A percentile compares a stretch with the other conserved stretches of the same genome.
phyloP scores from a whole-genome alignment of 2,888 invertebrate species.

The Dasysyrphus tricinctus region DNA sequence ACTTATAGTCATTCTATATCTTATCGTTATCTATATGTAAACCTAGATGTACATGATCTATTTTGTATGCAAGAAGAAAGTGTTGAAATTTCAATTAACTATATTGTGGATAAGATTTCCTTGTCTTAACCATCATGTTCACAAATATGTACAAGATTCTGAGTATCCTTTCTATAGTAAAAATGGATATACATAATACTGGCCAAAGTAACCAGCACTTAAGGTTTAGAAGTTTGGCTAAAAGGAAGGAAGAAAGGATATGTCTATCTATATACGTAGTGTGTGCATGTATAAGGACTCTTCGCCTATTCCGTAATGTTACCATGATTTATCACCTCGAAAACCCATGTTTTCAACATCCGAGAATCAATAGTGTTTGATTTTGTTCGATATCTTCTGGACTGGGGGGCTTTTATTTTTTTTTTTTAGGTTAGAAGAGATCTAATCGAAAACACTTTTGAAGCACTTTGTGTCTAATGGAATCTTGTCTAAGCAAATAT shows the following conservation, averaged over 20 bases:
- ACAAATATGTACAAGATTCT: constrained; percentile 42
- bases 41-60: not conserved
- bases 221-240: constrained; percentile 32
- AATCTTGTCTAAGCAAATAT: constrained; percentile 56
- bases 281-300: constrained; percentile 3
- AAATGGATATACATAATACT: constrained; percentile 38
- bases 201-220: constrained; percentile 55
- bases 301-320: constrained; percentile 34
- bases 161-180: not conserved
- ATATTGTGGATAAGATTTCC: constrained; percentile 34
- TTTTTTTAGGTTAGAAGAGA: not conserved
- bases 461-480: constrained; percentile 67
- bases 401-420: constrained; percentile 1
- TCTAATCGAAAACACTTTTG: constrained; percentile 51
- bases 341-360: constrained; percentile 26
- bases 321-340: constrained; percentile 64
- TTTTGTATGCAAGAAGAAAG: constrained; percentile 21
- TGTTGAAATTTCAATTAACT: constrained; percentile 72
- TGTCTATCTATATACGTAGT: not conserved
- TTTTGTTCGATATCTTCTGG: constrained; percentile 14
- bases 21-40: not conserved
- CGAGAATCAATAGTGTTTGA: constrained; percentile 59
- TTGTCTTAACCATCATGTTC: constrained; percentile 13
- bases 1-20: not conserved
- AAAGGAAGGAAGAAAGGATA: constrained; percentile 5